Evolutionary conservation across 2,797 vertebrate species (phyloP), one percentile per base, ranked within the genome.

Genomic region (Acanthis flammea): DNA sequence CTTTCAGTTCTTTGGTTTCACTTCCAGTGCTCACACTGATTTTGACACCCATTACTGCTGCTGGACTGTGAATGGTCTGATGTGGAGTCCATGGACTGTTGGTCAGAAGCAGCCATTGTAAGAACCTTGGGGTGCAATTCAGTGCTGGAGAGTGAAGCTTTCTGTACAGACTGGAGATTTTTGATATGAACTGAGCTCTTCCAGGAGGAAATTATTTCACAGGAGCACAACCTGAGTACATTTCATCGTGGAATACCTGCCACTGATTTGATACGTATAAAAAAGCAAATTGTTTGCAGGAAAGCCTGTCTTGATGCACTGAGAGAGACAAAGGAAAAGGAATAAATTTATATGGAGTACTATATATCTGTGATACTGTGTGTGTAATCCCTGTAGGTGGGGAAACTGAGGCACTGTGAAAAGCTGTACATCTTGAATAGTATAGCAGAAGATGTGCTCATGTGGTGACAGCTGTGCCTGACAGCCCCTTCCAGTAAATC

Each of bases 1-100:
- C 24, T 54, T 84, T 31, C 4, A 10, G 0, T 72, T 60, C 21
- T 55, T 75, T 27, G 47, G 4, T 53, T 88, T 73, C 16, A 12
- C 24, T 75, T 51, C 28, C 22, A 24, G 0, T 33, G 18, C 31
- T 61, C 33, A 6, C 22, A 2, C 0, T 39, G 28, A 15, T 53
- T 54, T 73, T 81, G 71, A 12, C 28, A 39, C 30, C 0, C 2
- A 0, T 76, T 73, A 8, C 21, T 83, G 42, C 47, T 75, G 78
- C 39, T 54, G 57, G 11, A 13, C 35, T 50, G 11, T 45, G 44
- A 7, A 8, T 0, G 0, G 15, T 44, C 28, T 66, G 24, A 31
- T 50, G 21, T 70, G 53, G 33, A 66, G 33, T 39, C 31, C 8
- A 2, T 33, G 23, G 66, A 23, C 6, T 68, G 10, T 30, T 76